Conservation (phyloP, 2,888 invertebrate genomes). For the Andrena bucephala region DNA sequence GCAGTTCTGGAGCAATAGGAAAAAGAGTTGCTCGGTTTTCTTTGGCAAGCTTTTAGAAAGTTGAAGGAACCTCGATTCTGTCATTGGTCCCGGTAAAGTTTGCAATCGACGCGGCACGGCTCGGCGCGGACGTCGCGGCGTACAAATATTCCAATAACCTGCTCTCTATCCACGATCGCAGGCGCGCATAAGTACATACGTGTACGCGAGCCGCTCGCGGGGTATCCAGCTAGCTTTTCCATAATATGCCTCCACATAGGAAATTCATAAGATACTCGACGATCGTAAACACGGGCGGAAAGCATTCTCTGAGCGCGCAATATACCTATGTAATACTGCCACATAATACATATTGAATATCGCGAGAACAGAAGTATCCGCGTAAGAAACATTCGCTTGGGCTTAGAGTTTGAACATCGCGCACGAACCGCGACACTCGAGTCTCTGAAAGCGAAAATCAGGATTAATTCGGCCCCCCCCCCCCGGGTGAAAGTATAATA, state of each 20-base stretch:
- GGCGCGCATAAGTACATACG: neutral
- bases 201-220: neutral
- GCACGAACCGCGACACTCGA: too few species aligned
- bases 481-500: slow-evolving; percentile 39
- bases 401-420: neutral
- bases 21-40: neutral
- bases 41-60: slow-evolving; percentile 6
- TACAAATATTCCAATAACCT: slow-evolving; percentile 37
- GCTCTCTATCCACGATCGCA: neutral
- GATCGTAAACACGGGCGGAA: slow-evolving; percentile 40
- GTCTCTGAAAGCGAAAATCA: neutral
- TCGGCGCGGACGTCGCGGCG: neutral
- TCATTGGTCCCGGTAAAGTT: slow-evolving; percentile 21
- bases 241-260: slow-evolving; percentile 1
- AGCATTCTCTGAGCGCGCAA: slow-evolving; percentile 24
- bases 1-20: neutral
- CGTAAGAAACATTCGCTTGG: neutral
- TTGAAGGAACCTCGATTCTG: neutral
- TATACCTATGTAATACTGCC: neutral
- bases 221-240: neutral
- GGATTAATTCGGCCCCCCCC: slow-evolving; percentile 32
- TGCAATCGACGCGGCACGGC: slow-evolving; percentile 5
- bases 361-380: slow-evolving; percentile 9
- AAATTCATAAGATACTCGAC: slow-evolving; percentile 52
- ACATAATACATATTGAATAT: slow-evolving; percentile 21